Evolutionary conservation across 2,888 invertebrate genomes (phyloP).

Genomic region (Ormyrus thymus): DNA sequence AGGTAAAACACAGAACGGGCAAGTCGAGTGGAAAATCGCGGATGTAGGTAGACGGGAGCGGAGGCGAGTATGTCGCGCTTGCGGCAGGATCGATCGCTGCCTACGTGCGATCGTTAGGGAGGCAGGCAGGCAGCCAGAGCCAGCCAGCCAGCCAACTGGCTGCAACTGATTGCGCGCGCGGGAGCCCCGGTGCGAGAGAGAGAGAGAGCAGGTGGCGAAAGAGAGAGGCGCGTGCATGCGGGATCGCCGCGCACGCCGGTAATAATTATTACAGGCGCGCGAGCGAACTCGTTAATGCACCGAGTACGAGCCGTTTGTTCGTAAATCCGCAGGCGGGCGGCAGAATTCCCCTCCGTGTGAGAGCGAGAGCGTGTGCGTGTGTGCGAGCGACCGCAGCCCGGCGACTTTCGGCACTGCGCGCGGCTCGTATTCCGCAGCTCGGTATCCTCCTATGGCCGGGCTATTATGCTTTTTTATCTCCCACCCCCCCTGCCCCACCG

Average conservation of each 20-base stretch:
- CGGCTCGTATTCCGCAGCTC: neutral
- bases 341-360: constrained; percentile 41
- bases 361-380: neutral
- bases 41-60: no score
- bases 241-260: constrained; percentile 49
- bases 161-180: constrained; percentile 53
- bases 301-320: constrained; percentile 56
- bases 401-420: neutral
- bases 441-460: no score
- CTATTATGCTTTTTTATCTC: no score
- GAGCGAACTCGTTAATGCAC: constrained; percentile 59
- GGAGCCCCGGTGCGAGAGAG: neutral
- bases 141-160: constrained; percentile 47
- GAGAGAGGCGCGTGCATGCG: neutral
- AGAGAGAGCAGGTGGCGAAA: neutral
- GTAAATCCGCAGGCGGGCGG: constrained; percentile 43
- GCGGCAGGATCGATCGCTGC: constrained; percentile 36
- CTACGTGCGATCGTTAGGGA: constrained; percentile 24
- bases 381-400: neutral
- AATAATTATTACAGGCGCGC: constrained; percentile 60
- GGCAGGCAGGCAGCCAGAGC: constrained; percentile 17
- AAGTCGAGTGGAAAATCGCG: no score
- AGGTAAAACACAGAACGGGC: neutral
- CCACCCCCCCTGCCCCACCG: no score
- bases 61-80: no score